phyloP scores from a whole-genome alignment of 2,113 vertebrate species.

The Brachyhypopomus occidentalis region DNA sequence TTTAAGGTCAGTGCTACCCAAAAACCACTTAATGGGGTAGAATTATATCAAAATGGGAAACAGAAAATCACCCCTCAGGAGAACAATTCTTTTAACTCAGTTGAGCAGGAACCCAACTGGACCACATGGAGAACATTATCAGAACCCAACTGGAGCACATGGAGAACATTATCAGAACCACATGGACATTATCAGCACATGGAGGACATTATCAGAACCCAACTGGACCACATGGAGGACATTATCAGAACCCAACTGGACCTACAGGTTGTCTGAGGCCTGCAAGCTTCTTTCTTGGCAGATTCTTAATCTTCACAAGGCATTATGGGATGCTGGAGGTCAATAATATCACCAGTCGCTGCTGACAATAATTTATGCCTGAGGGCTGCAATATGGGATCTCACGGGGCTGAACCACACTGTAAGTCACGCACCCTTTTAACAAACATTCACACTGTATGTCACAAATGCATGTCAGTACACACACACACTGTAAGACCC shows the following conservation, averaged over 20 bases:
- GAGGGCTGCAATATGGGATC: slow-evolving; percentile 45
- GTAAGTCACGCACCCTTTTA: slow-evolving; percentile 33
- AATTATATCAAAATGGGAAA: slow-evolving; percentile 9
- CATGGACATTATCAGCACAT: neutral
- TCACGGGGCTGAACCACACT: slow-evolving; percentile 39
- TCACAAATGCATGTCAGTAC: slow-evolving; percentile 33
- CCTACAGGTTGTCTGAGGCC: neutral
- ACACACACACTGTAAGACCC: slow-evolving; percentile 27
- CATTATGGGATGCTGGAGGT: slow-evolving; percentile 57
- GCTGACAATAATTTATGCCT: slow-evolving; percentile 61
- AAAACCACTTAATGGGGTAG: neutral
- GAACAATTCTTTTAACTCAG: neutral
- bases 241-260: neutral
- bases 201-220: neutral
- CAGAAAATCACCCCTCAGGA: neutral
- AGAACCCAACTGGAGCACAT: too few species aligned
- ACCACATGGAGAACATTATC: neutral
- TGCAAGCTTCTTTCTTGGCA: slow-evolving; percentile 2
- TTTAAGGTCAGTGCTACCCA: neutral
- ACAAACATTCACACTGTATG: slow-evolving; percentile 45
- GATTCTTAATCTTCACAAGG: slow-evolving; percentile 24
- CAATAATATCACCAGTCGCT: slow-evolving; percentile 55
- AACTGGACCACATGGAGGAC: slow-evolving; percentile 1
- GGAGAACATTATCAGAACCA: too few species aligned
- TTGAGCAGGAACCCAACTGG: neutral